Evolutionary conservation across 2,888 invertebrate genomes (phyloP), one percentile per base, ranked within the genome.

Genomic region (Monochamus alternatus): DNA sequence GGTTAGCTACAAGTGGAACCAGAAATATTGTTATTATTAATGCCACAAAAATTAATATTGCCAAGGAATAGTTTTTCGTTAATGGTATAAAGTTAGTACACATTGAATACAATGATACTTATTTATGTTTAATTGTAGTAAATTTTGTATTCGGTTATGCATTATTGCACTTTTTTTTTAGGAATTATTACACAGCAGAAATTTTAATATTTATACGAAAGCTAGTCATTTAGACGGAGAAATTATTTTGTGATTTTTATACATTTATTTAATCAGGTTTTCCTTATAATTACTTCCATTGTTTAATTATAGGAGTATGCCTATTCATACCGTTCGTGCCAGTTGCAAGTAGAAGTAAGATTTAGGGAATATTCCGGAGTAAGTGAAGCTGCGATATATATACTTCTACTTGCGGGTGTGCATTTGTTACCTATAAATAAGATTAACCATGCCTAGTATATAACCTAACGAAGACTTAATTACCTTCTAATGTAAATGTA

Each of bases 401-500:
- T 32, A 60, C 51, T 32, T 52, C 52, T 58, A 63, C 71, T 51
- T 71, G 71, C 63, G 63, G 44, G 47, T 71, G 63, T 44, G 59
- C 52, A 63, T 47, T 71, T 70, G 71, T 74, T 74, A 74, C 74
- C 74, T 67, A 66, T 55, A 22, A 47, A 47, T 73, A 65, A 66
- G 66, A 65, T 52, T 14, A 47, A 71, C 67, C 74, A 64, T 70
- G 68, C 66, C 66, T 72, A 70, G 44, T n/a, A 60, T 76, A 64
- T 73, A 76, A 75, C 44, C 71, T 73, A 71, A 67, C 60, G 73
- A 78, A 75, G 76, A 75, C 74, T 74, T 75, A 69, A 69, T 69
- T 68, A 72, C 51, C 69, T 73, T 51, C 14, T 71, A 71, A 69
- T 71, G 60, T 69, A 69, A 69, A 69, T 60, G 62, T 63, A 71